Evolutionary conservation across 2,888 invertebrate genomes (phyloP).

Genomic region (Parapristionchus giblindavisi): DNA sequence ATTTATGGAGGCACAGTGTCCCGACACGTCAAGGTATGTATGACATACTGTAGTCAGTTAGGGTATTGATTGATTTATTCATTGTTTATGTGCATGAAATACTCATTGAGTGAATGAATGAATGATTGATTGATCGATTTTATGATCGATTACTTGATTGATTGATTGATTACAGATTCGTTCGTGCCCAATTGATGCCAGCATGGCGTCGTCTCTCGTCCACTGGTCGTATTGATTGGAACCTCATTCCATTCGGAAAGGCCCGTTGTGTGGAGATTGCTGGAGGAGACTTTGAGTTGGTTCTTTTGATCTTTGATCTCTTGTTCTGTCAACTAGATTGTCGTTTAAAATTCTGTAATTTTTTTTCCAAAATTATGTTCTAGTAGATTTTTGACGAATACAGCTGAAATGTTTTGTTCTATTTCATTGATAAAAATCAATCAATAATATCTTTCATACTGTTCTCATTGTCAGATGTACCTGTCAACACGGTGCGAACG

Average conservation of each 20-base stretch:
- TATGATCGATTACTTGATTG: background rate
- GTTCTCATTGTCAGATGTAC: conserved; percentile 53
- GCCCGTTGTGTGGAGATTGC: conserved; percentile 60
- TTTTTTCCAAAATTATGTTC: no score
- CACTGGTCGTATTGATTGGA: conserved; percentile 57
- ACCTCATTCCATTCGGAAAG: conserved; percentile 67
- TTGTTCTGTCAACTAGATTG: conserved; percentile 8
- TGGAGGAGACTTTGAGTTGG: conserved; percentile 55
- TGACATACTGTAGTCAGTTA: background rate
- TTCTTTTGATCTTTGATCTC: background rate
- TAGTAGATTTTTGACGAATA: no score
- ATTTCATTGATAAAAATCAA: no score
- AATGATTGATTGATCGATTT: background rate
- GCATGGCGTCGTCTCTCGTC: conserved; percentile 58
- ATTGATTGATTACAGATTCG: conserved; percentile 49
- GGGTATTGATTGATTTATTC: background rate
- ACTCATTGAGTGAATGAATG: background rate
- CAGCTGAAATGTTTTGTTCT: no score
- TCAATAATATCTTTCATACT: no score
- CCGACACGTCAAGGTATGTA: conserved; percentile 63
- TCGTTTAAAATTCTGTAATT: no score
- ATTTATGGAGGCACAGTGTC: conserved; percentile 69
- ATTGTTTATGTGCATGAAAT: background rate
- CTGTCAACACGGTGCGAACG: conserved; percentile 67
- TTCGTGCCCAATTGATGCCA: conserved; percentile 59